phyloP scores from a whole-genome alignment of 1,140 invertebrate genomes.

The Cyclina sinensis region DNA sequence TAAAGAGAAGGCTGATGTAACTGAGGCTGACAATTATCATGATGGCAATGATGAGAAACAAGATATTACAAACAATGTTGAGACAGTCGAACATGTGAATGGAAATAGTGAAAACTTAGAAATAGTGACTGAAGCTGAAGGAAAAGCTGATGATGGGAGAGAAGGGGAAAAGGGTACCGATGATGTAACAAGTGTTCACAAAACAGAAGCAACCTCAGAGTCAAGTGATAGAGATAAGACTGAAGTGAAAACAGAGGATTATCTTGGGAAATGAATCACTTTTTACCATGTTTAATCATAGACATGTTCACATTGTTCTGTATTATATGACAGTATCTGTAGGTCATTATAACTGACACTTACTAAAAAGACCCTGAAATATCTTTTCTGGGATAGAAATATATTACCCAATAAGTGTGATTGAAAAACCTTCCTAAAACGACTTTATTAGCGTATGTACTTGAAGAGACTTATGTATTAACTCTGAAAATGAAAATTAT shows the following conservation, averaged over 20 bases:
- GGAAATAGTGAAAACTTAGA: slow-evolving; percentile 1
- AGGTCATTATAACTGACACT: too few species aligned
- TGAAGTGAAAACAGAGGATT: slow-evolving; percentile 61
- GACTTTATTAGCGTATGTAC: too few species aligned
- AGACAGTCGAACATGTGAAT: neutral
- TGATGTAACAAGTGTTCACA: slow-evolving; percentile 56
- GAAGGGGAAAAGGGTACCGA: slow-evolving; percentile 26
- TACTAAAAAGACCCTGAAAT: too few species aligned
- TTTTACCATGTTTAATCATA: neutral
- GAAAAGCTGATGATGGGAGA: neutral
- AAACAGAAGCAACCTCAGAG: slow-evolving; percentile 31
- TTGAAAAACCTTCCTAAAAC: too few species aligned
- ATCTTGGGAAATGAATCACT: slow-evolving; percentile 22
- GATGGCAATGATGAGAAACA: slow-evolving; percentile 3
- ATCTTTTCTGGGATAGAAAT: too few species aligned
- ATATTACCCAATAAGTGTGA: too few species aligned
- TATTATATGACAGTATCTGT: neutral
- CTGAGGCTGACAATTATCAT: slow-evolving; percentile 1
- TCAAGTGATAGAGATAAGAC: slow-evolving; percentile 52
- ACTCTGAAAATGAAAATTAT: too few species aligned
- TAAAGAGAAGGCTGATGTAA: neutral
- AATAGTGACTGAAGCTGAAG: neutral
- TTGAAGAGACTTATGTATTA: too few species aligned
- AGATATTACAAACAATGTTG: neutral
- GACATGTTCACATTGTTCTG: neutral